Evolutionary conservation across 2,888 invertebrate species (phyloP), one percentile per base, ranked within the genome.

Genomic region (Latrodectus hesperus): DNA sequence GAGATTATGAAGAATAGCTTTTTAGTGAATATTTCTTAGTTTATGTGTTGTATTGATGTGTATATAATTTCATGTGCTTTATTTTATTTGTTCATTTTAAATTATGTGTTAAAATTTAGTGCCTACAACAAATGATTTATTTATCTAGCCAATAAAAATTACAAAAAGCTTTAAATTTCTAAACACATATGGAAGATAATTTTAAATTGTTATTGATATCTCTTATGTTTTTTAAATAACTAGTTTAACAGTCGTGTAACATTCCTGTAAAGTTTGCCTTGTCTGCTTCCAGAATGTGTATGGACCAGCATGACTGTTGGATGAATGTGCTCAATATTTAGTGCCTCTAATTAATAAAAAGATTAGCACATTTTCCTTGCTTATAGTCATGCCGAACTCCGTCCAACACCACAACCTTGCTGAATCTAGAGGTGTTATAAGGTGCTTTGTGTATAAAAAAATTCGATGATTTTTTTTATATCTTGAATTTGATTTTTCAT

Each of bases 21-120:
- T 65, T 73, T 81, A 81, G 81, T 26, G 26, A 74, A 67, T 73
- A 26, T 53, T n/a, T 51, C 73, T 74, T 81, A 81, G 74, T 73
- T 81, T 72, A 16, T 55, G 55, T 78, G 81, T 74, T 67, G 73
- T 74, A 72, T 74, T 67, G 73, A 53, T 81, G 73, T 81, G 65
- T 53, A 81, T 81, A 81, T 67, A 67, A 74, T n/a, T 49, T 71
- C n/a, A 26, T 67, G 52, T 11, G 65, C 65, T 67, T 74, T 80
- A 38, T 74, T 38, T 73, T 65, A 16, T 60, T 52, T 74, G 74
- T 53, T 22, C 67, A 67, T 73, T 22, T 52, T 53, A 53, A 53
- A 80, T 55, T 76, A n/a, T 17, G 26, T 64, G 10, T 65, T 17
- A 65, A 64, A 17, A 77, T 51, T 16, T 67, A n/a, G n/a, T n/a